Percentiles rank a stretch among this genome's conserved stretches.
Evolutionary conservation across 2,797 vertebrate genomes (phyloP).

Genomic region (Labeo calbasu): DNA sequence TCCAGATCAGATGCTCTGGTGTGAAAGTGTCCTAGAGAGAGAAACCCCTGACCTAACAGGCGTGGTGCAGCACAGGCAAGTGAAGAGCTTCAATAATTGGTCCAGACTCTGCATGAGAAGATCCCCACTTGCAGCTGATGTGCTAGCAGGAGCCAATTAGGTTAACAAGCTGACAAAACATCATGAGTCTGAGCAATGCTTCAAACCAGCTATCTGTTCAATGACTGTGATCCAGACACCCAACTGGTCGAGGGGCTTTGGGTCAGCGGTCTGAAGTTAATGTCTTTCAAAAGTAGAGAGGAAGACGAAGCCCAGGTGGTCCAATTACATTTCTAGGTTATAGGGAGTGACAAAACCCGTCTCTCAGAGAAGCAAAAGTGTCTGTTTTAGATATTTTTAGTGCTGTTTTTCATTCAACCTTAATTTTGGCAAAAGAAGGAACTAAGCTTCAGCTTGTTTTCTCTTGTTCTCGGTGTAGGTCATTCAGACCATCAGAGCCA

Average conservation of each 20-base stretch:
- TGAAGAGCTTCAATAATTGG: constrained; percentile 58
- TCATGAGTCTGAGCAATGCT: constrained; percentile 44
- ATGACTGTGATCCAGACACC: constrained; percentile 35
- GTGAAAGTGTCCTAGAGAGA: constrained; percentile 10
- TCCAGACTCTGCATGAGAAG: constrained; percentile 46
- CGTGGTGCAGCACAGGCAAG: constrained; percentile 42
- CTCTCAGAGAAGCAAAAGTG: background rate
- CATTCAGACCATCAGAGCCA: constrained; percentile 87
- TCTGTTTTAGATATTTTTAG: constrained; percentile 31
- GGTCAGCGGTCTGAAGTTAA: constrained; percentile 38
- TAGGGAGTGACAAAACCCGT: constrained; percentile 14
- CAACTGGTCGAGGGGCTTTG: constrained; percentile 32
- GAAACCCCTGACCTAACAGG: background rate
- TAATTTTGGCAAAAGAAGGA: background rate
- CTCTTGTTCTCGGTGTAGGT: constrained; percentile 75
- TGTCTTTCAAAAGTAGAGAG: constrained; percentile 22
- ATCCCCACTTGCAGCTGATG: constrained; percentile 38
- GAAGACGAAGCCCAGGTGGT: constrained; percentile 26
- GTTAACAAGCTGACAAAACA: constrained; percentile 61
- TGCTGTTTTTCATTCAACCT: background rate
- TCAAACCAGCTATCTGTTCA: constrained; percentile 32
- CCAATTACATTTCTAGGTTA: constrained; percentile 37
- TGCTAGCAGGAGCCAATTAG: constrained; percentile 58
- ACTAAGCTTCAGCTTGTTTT: background rate
- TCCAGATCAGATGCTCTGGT: constrained; percentile 14